A percentile compares a stretch with the other conserved stretches of the same genome.
These are phyloP conservation scores for Gnathonemus echidnorhynchus DNA, from an alignment of 2,113 vertebrate genomes.

Conservation along the genomic window DNA sequence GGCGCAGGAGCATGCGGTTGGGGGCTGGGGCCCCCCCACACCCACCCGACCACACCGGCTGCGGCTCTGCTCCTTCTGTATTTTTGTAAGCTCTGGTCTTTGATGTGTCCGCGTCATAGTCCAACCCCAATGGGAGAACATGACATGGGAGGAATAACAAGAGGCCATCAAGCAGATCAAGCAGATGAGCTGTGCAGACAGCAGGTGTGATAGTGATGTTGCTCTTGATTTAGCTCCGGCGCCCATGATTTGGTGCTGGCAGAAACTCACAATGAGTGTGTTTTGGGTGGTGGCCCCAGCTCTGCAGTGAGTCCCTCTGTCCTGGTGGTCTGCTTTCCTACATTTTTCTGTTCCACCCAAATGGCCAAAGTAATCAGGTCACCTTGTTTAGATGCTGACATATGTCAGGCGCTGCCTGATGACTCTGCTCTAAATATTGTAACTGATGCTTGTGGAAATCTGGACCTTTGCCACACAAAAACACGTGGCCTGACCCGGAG, in stretches of 20 bases:
- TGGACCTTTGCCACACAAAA: not conserved
- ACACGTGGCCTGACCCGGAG: not conserved
- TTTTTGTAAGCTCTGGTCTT: not conserved
- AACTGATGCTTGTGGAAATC: not conserved
- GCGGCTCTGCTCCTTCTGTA: not conserved
- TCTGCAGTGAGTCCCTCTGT: not conserved
- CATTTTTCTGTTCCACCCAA: not conserved
- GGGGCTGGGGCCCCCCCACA: not conserved
- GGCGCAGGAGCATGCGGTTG: not conserved
- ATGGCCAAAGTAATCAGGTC: not conserved
- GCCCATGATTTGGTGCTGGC: not conserved
- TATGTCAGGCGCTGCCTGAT: not conserved
- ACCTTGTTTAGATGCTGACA: not conserved
- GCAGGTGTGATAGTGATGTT: not conserved
- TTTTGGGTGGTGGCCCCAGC: not conserved
- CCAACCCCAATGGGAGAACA: not conserved
- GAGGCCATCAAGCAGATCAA: not conserved
- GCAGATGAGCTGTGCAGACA: not conserved
- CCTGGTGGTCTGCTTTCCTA: constrained; percentile 7
- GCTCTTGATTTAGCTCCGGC: not conserved
- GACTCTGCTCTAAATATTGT: not conserved
- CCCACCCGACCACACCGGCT: not conserved
- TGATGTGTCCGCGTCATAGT: not conserved
- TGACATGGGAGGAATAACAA: not conserved
- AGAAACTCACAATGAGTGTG: not conserved